phyloP scores from a whole-genome alignment of 2,888 invertebrate species.

The Melipona bicolor region DNA sequence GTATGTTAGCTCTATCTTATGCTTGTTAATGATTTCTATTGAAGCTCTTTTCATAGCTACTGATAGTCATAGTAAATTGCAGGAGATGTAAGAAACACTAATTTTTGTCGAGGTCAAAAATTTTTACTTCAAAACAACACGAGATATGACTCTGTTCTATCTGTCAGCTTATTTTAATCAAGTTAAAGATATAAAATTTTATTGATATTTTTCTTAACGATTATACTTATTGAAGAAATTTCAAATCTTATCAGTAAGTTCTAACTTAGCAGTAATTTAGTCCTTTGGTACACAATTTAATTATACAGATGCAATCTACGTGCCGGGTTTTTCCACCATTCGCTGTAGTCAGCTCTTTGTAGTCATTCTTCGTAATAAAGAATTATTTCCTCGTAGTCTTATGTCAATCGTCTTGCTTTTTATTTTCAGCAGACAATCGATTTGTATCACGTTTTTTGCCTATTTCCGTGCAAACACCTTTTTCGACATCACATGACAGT shows the following conservation, averaged over 20 bases:
- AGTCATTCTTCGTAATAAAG: not conserved
- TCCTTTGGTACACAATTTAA: slow-evolving; percentile 33
- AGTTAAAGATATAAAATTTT: not conserved
- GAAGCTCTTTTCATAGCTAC: too few relatives aligned
- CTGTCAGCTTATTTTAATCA: too few relatives aligned
- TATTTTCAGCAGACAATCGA: not conserved
- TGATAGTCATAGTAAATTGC: too few relatives aligned
- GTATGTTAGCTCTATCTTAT: too few relatives aligned
- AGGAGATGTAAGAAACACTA: too few relatives aligned
- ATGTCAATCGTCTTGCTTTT: slow-evolving; percentile 7
- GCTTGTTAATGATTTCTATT: too few relatives aligned
- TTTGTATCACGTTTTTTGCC: slow-evolving; percentile 20
- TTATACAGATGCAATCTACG: not conserved
- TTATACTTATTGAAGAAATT: not conserved
- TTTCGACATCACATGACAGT: slow-evolving; percentile 63
- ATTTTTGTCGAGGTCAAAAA: too few relatives aligned
- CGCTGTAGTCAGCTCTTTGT: not conserved
- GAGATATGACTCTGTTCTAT: too few relatives aligned
- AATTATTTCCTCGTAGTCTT: not conserved
- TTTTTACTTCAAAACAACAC: too few relatives aligned
- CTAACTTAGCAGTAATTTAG: slow-evolving; percentile 18
- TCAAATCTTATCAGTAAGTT: not conserved
- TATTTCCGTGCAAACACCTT: slow-evolving; percentile 59
- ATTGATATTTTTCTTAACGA: not conserved
- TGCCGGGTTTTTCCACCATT: not conserved